Conservation (phyloP, 2,113 vertebrate species). For the Terrapene triunguis region DNA sequence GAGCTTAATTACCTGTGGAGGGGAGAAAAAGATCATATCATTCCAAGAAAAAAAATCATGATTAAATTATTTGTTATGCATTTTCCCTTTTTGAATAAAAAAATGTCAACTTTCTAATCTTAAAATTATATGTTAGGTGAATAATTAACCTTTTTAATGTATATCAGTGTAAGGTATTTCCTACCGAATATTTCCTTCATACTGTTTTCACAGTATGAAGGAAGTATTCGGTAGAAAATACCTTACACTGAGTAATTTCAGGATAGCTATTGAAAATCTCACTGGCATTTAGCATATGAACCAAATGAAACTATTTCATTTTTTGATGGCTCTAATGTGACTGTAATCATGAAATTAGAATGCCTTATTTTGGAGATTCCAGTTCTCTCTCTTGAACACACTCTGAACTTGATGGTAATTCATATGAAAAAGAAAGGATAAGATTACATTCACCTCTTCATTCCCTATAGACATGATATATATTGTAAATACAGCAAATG, state of each 20-base stretch:
- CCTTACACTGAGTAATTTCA: background rate
- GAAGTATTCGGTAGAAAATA: background rate
- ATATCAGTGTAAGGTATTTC: background rate
- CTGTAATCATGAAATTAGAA: constrained; percentile 24
- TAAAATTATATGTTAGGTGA: constrained; percentile 26
- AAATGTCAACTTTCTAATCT: background rate
- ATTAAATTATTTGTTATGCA: constrained; percentile 19
- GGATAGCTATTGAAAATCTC: background rate
- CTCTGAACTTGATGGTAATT: background rate
- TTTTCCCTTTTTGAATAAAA: constrained; percentile 32
- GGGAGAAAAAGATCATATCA: background rate
- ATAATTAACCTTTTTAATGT: constrained; percentile 29
- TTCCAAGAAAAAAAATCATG: background rate
- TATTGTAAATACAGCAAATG: background rate
- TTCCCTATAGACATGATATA: background rate
- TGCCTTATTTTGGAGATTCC: constrained; percentile 31
- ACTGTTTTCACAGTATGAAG: background rate
- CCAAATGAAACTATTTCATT: constrained; percentile 40
- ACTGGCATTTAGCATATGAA: background rate
- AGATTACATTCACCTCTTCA: background rate
- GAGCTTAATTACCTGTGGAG: constrained; percentile 64
- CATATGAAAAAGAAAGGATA: background rate
- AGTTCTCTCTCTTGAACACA: constrained; percentile 1
- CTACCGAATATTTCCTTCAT: background rate
- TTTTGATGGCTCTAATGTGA: background rate